Evolutionary conservation across 1,140 invertebrate genomes (phyloP).

Genomic region (Octopus sinensis): DNA sequence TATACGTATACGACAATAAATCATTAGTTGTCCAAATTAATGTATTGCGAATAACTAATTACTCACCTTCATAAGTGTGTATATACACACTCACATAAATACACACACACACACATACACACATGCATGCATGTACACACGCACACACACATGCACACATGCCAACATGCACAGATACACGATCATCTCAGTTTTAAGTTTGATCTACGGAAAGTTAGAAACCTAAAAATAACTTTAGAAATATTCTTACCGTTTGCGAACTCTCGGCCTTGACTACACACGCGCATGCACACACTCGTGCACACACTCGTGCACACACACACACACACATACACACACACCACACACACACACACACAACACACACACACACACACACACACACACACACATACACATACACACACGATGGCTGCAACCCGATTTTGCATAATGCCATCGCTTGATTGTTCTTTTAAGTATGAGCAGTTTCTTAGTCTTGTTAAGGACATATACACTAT

Average conservation of each 20-base stretch:
- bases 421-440: neutral
- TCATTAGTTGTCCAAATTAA: no score
- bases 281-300: neutral
- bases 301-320: neutral
- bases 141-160: slow-evolving; percentile 22
- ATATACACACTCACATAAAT: neutral
- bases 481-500: no score
- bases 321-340: slow-evolving; percentile 4
- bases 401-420: neutral
- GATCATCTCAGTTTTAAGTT: no score
- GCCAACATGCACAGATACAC: slow-evolving; percentile 12
- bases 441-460: no score
- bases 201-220: no score
- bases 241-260: neutral
- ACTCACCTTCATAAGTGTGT: no score
- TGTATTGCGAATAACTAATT: no score
- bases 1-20: no score
- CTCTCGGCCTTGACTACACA: neutral
- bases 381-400: neutral
- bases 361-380: neutral
- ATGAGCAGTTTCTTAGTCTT: no score
- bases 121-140: slow-evolving; percentile 19
- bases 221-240: no score
- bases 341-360: neutral
- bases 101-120: slow-evolving; percentile 16